Evolutionary conservation across 2,888 invertebrate species (phyloP).

Genomic region (Pyrocoelia pectoralis): DNA sequence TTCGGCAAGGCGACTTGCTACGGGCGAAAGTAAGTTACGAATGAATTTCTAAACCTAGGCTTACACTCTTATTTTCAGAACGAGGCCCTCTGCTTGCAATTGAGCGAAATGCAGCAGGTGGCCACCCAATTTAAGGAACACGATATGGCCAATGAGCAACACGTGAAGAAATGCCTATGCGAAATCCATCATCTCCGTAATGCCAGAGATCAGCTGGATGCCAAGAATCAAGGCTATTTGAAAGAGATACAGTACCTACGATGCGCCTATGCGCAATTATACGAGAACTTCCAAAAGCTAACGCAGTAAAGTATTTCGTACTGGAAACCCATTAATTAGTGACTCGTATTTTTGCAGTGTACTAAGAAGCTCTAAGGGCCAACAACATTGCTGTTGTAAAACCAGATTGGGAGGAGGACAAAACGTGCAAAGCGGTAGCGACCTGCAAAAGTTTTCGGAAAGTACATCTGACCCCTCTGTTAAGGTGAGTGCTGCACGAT

Average conservation of each 20-base stretch:
- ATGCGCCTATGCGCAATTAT: neutral
- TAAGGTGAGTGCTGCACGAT: neutral
- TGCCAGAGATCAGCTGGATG: neutral
- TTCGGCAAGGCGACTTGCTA: neutral
- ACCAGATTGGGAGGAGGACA: no score
- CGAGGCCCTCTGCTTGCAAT: neutral
- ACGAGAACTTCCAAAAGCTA: neutral
- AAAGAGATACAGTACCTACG: neutral
- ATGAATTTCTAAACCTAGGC: neutral
- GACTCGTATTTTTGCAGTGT: neutral
- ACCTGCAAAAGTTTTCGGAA: neutral
- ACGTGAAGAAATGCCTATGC: neutral
- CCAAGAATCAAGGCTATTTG: neutral
- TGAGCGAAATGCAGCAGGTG: neutral
- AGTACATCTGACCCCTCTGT: neutral
- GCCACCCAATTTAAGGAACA: no score
- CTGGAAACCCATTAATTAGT: no score
- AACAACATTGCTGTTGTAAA: no score
- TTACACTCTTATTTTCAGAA: neutral
- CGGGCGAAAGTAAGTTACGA: neutral
- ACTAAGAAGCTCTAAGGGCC: neutral
- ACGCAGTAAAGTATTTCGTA: neutral
- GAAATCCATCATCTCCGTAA: neutral
- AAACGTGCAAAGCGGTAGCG: neutral
- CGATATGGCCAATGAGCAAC: neutral